Base-by-base conservation (phyloP, 2,888 invertebrate genomes). In the Diogma glabrata region DNA sequence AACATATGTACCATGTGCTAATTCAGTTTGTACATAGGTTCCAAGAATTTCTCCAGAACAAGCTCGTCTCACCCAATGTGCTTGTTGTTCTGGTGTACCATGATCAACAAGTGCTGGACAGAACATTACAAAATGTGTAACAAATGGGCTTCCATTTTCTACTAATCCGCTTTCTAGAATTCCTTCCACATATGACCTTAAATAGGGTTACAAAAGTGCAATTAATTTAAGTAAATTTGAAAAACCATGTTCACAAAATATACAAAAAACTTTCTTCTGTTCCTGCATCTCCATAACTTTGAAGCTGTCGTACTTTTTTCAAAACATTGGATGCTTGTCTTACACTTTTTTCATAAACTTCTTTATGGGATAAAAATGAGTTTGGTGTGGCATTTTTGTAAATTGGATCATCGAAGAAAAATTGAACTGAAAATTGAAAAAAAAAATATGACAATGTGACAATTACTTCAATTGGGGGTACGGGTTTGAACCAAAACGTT, bases 1-100 rank as follows among this genome's bases (percentile, higher is more conserved):
- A 53, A 96, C 80, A 66, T 92, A 93, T 0, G 95, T 95, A 4
- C 94, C 95, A 69, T 96, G 95, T 0, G 95, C 95, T 50, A 96
- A 70, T 71, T 96, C 95, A 0, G 95, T 96, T 83, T 87, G 95
- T 30, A 94, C 95, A 66, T 96, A 96, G 17, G 94, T 93, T 51
- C 95, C 94, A 58, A 95, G 81, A 52, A 96, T 87, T 57, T 83
- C 79, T 56, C 85, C 82, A 56, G 78, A 79, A 78, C 90, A 86
- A 0, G 92, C 90, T 60, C 80, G 77, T 23, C 84, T 77, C 52
- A 93, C 76, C 94, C 94, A 96, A 63, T 86, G 79, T 2, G 82
- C 82, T 66, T 89, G 87, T 64, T 96, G 96, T 51, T 93, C 89
- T 49, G 84, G 74, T 0, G 87, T 87, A 4, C 82, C 92, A 67